These are phyloP conservation scores for Phalacrocorax brasilianus DNA, from an alignment of 2,113 vertebrate genomes.

Conservation along the genomic window DNA sequence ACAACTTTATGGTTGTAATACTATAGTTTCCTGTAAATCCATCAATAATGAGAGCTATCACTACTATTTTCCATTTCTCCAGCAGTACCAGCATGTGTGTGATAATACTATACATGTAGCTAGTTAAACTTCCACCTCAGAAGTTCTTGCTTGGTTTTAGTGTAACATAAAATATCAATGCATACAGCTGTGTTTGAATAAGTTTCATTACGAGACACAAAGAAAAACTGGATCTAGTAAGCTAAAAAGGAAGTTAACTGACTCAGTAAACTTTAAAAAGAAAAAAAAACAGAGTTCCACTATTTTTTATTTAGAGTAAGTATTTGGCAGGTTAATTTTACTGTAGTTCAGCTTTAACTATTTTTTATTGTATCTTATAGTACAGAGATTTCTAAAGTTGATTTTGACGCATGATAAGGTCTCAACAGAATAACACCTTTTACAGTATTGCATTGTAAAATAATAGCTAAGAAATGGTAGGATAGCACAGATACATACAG, in stretches of 20 bases:
- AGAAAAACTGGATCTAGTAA: background rate
- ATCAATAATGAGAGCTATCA: background rate
- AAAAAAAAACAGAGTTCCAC: background rate
- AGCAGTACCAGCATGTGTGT: background rate
- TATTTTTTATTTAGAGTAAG: background rate
- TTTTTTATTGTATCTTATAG: background rate
- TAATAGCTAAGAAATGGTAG: background rate
- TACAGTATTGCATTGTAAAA: background rate
- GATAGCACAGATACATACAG: background rate
- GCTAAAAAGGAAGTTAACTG: background rate
- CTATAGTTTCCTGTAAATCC: background rate
- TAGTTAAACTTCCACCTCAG: background rate
- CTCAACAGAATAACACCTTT: background rate
- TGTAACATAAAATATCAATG: background rate
- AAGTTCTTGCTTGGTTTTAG: background rate
- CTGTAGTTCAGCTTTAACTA: background rate
- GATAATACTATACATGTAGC: background rate
- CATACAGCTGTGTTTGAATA: background rate
- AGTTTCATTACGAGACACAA: background rate
- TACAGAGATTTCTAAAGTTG: background rate
- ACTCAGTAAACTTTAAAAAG: background rate
- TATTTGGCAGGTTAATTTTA: background rate
- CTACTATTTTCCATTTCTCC: background rate
- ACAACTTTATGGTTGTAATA: background rate
- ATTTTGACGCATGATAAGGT: background rate